These are phyloP conservation scores for Trachelus iudaicus DNA, from an alignment of 2,888 invertebrate species.

Conservation along the genomic window DNA sequence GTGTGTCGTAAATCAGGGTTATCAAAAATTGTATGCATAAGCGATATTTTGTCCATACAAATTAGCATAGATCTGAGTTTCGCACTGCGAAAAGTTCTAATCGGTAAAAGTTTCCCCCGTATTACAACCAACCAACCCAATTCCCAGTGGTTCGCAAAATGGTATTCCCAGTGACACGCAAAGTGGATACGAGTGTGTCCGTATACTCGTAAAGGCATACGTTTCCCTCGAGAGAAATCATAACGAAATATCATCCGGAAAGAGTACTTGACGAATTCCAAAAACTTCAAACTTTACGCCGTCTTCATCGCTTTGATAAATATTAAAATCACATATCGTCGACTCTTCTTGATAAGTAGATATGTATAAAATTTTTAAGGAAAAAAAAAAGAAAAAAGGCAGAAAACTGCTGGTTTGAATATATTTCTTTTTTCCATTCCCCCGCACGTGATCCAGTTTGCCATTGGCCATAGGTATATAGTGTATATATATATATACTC, in stretches of 20 bases:
- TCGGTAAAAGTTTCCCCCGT: background rate
- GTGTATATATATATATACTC: too few relatives aligned
- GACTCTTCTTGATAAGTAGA: background rate
- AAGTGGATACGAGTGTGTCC: background rate
- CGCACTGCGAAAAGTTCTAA: slow-evolving; percentile 20
- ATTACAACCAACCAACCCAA: background rate
- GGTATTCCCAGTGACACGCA: background rate
- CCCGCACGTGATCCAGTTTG: background rate
- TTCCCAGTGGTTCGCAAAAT: background rate
- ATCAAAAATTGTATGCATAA: background rate
- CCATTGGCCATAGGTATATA: background rate
- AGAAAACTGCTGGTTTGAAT: background rate
- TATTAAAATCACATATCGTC: background rate
- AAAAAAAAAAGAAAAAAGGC: background rate
- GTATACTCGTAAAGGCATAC: background rate
- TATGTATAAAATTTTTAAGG: background rate
- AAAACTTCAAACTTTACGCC: background rate
- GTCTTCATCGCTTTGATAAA: background rate
- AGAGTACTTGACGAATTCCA: background rate
- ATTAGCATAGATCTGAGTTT: slow-evolving; percentile 32
- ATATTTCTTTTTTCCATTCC: background rate
- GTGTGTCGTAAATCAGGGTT: background rate
- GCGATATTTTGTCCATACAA: slow-evolving; percentile 27
- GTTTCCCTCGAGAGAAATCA: background rate
- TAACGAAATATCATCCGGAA: background rate